phyloP scores from a whole-genome alignment of 2,113 vertebrate genomes.

The rat (Rattus norvegicus) region DNA sequence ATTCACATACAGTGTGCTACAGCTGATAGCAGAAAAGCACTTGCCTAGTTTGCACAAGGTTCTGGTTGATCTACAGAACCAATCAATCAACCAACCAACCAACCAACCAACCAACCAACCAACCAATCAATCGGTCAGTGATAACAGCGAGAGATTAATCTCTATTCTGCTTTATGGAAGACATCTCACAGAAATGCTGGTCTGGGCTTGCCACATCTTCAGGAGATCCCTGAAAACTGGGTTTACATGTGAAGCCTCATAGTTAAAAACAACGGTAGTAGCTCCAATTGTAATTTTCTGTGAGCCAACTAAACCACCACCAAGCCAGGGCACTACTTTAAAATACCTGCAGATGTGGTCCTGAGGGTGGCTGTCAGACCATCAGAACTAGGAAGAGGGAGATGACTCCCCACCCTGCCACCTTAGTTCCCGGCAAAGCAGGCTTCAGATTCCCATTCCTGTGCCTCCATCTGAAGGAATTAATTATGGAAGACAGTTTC shows the following conservation, averaged over 20 bases:
- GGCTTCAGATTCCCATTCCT: background rate
- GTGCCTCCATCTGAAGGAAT: background rate
- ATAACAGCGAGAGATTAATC: background rate
- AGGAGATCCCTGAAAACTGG: background rate
- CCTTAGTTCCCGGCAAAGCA: background rate
- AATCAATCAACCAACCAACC: background rate
- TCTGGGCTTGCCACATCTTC: background rate
- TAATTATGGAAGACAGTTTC: background rate
- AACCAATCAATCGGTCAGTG: background rate
- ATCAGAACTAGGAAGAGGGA: background rate
- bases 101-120: background rate
- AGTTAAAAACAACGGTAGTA: background rate
- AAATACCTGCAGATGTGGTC: background rate
- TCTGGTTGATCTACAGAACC: background rate
- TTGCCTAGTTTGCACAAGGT: background rate
- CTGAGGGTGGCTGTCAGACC: background rate
- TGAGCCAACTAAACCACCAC: background rate
- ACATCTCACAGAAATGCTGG: background rate
- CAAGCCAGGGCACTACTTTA: background rate
- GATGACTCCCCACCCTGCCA: background rate
- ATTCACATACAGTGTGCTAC: background rate
- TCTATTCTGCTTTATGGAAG: background rate
- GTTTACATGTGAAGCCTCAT: background rate
- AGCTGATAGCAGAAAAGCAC: background rate
- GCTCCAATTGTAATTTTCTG: background rate